Evolutionary conservation across 2,113 vertebrate species (phyloP), one percentile per base, ranked within the genome.

Genomic region (Elephantulus edwardii): DNA sequence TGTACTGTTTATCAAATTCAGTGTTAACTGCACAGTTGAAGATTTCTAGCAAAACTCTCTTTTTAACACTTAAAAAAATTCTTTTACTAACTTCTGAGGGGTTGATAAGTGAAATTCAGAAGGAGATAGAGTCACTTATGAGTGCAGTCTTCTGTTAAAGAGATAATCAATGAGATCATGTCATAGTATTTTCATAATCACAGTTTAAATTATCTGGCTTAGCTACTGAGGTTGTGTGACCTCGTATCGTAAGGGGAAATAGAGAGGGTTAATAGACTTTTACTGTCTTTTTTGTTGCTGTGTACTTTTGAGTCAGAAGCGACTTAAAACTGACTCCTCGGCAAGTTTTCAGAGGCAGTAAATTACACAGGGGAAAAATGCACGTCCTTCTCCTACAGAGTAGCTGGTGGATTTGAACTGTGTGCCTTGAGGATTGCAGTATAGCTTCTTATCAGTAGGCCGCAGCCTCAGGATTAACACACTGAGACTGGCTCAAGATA

Each of bases 1-100:
- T 94, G 94, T 92, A 94, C 94, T 95, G 94, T 96, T 95, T 92
- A 96, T 96, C 87, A 89, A 89, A 95, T 95, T 94, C 94, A 95
- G 91, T 94, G 95, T 91, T 93, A 95, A 95, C 91, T 92, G 88
- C 83, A 83, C 91, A 90, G 93, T 94, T 95, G 76, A 94, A 76
- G 89, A 95, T 91, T 95, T 95, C 83, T 94, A 96, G 90, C 88
- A 95, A 95, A 96, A 89, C 74, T 92, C 91, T 93, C 86, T 95
- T 94, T 91, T 89, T 90, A 95, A 93, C 77, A 89, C 89, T 95
- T 89, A 88, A 95, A 94, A 81, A 94, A 89, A 95, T 78, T 68
- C 60, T 79, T 88, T 86, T 22, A 54, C 68, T 40, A 76, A 84
- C 88, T 90, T 95, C 68, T 86, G 81, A 88, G 78, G n/a, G 13